Percentiles rank a stretch among this genome's conserved stretches.
Evolutionary conservation across 1,140 invertebrate genomes (phyloP).

Genomic region (Probaryconus sp.): DNA sequence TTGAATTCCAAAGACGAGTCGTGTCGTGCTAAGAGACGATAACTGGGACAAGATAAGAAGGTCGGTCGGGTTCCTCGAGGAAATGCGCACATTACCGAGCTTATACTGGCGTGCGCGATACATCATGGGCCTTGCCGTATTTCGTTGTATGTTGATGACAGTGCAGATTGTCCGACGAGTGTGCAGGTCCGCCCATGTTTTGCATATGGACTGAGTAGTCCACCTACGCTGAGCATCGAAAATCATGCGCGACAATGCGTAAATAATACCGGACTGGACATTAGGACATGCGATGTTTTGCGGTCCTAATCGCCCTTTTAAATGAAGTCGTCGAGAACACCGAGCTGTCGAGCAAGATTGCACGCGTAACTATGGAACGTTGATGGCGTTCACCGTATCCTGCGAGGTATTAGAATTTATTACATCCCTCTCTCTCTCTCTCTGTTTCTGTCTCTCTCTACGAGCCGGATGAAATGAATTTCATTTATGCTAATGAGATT

Average conservation of each 20-base stretch:
- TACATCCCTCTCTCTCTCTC: no score
- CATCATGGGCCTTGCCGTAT: constrained; percentile 61
- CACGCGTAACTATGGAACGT: constrained; percentile 7
- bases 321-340: constrained; percentile 28
- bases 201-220: constrained; percentile 61
- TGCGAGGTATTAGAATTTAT: constrained; percentile 39
- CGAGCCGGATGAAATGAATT: no score
- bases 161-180: constrained; percentile 66
- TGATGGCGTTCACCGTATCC: no score
- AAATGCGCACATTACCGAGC: constrained; percentile 54
- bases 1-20: constrained; percentile 63
- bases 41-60: constrained; percentile 65
- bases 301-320: constrained; percentile 39
- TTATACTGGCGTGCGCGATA: constrained; percentile 55
- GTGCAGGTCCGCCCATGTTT: constrained; percentile 68
- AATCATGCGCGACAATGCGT: constrained; percentile 41
- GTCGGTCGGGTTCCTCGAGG: constrained; percentile 50
- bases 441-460: no score
- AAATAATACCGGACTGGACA: constrained; percentile 53
- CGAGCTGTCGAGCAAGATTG: constrained; percentile 10
- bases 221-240: constrained; percentile 57
- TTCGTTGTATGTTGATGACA: constrained; percentile 70
- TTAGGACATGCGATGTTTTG: constrained; percentile 18
- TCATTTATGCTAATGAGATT: no score
- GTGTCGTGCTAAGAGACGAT: constrained; percentile 60